Conservation (phyloP, 2,797 vertebrate genomes). For the Morelia viridis region DNA sequence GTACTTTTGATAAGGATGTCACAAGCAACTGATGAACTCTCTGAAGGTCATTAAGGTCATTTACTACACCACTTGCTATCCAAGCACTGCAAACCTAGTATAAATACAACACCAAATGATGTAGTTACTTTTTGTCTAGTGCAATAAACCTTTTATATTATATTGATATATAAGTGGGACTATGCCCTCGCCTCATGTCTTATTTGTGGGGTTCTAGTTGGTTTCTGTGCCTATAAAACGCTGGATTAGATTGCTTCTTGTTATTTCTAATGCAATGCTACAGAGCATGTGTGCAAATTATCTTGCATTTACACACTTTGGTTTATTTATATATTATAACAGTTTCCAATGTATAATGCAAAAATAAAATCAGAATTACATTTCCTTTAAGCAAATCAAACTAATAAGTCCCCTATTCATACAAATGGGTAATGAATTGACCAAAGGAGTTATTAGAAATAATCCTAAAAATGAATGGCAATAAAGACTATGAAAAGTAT, state of each 20-base stretch:
- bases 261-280: neutral
- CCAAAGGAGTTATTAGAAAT: neutral
- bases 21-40: constrained; percentile 89
- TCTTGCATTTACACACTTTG: neutral
- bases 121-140: constrained; percentile 8
- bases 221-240: neutral
- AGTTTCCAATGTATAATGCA: neutral
- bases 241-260: neutral
- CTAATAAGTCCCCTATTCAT: neutral
- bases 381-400: neutral
- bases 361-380: neutral
- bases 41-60: constrained; percentile 85
- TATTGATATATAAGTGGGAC: neutral
- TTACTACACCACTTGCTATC: constrained; percentile 91
- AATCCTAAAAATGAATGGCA: neutral
- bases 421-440: neutral
- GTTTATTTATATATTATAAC: neutral
- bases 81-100: constrained; percentile 91
- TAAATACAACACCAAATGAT: constrained; percentile 29
- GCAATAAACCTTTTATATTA: neutral
- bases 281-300: neutral
- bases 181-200: neutral
- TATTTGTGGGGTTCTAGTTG: neutral
- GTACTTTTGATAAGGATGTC: constrained; percentile 85
- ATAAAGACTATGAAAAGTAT: neutral